Evolutionary conservation across 2,888 invertebrate species (phyloP), one percentile per base, ranked within the genome.

Genomic region (Pachliopta kotzebuea): DNA sequence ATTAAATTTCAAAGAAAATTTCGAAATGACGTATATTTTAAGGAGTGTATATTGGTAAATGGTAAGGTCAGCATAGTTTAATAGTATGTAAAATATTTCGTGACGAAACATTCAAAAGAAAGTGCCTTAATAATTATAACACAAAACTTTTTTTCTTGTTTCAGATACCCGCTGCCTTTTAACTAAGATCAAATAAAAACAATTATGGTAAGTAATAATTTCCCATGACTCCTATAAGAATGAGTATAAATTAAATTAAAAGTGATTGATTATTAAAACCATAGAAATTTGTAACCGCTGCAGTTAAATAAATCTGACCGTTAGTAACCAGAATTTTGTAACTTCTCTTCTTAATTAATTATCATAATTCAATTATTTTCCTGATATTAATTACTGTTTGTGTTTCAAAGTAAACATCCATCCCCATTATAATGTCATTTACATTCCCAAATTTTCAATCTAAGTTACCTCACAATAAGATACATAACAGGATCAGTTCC

Each of bases 131-230:
- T n/a, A 45, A 18, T 37, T 14, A 37, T 14, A 37, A 37, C 11
- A 37, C 0, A n/a, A 45, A n/a, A 45, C n/a, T 11, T 45, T 45
- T 58, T 58, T 2, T 45, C 45, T 58, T 63, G 57, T 63, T 63
- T 42, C 63, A 63, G 63, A 63, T 63, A 20, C 37, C 52, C 52
- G 7, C 53, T 26, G 1, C 4, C 37, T 62, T 37, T n/a, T 20
- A 62, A 50, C 29, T 45, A 42, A 21, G 26, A 54, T 18, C 52
- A 26, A 58, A 57, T 17, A 53, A 53, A 57, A 58, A 21, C 42
- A 53, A 63, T 42, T 20, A 63, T 63, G 63, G 63, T 63, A 58
- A 58, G 57, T 63, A 56, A 62, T 53, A 24, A 45, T 42, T 62
- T 55, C 2, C 53, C 14, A 9, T 11, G 37, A 37, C 37, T 37